Evolutionary conservation across 2,888 invertebrate genomes (phyloP), one percentile per base, ranked within the genome.

Genomic region (Cataglyphis cursor): DNA sequence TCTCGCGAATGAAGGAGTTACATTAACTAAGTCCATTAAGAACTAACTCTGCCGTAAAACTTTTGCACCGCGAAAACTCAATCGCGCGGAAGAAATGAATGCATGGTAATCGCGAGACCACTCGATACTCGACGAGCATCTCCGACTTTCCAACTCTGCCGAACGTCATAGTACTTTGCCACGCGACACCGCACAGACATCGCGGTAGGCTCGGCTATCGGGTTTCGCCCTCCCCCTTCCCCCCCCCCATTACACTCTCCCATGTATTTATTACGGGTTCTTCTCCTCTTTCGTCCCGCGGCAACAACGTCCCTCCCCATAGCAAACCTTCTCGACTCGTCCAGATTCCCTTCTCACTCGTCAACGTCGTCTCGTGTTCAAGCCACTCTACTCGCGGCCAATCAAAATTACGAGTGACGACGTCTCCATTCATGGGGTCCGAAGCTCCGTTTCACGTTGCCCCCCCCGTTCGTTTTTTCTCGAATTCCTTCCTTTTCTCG

Each of bases 291-390:
- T 83, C 61, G 65, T 89, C 51, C 44, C 81, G 72, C 51, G 10
- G 41, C 64, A 28, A 12, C 64, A 21, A 81, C 51, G 31, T n/a
- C 48, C 24, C 66, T 24, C 24, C 41, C 61, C 51, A 54, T 73
- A 82, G 24, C 28, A 31, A 76, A 73, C 65, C 81, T 41, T 62
- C 82, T 65, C 74, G 73, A 73, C 75, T 82, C 65, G 57, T 78
- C 84, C 51, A 62, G 81, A 66, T 83, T 51, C 87, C 88, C 88
- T 87, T 87, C 81, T 88, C 88, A 66, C 88, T 86, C 90, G 85
- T 90, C 89, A 87, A 87, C 89, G 90, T 90, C 89, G 90, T 90
- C 91, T 91, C 91, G 88, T 87, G 75, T 91, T 89, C 88, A 90
- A 88, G 87, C 85, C 89, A 81, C 82, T 86, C 84, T 83, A 81